Base-by-base conservation (phyloP, 2,888 invertebrate genomes). In the Leptopilina drosophilae region DNA sequence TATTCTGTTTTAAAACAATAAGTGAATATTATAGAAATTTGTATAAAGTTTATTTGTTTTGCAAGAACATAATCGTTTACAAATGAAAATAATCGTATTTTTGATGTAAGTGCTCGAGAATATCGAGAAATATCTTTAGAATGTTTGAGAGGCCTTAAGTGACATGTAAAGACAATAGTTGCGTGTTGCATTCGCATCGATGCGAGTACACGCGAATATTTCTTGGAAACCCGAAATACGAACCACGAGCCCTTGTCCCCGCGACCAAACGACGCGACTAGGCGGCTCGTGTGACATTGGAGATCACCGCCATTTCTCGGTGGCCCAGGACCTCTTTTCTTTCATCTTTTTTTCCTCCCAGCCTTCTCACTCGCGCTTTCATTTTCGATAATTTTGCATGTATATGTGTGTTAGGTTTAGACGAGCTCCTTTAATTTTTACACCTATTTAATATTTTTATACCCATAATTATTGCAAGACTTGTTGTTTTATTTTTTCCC, bases 211-310 rank as follows among this genome's bases (percentile, higher is more conserved):
- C 81, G 84, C 84, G 82, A 87, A 84, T 84, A 84, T 85, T 89
- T 89, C 89, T 88, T 83, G 87, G 89, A 88, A 89, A 87, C 83
- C 87, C 87, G 86, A 89, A 89, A 89, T 88, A 83, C 87, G 89
- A 89, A 89, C 89, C 87, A 89, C 88, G 89, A 89, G 89, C 87
- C 82, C 87, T 82, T 84, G 77, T 80, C 80, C 82, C 82, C 80
- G 77, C 79, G 76, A 79, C 79, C 79, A 81, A 82, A 84, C 79
- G 42, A 64, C 88, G 87, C 86, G 84, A 82, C 84, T 86, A 89
- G 81, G 84, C 88, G 87, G 87, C 84, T 82, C 84, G 87, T 89
- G 89, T 89, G 89, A 89, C 87, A 89, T 87, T 87, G 88, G 88
- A 89, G 88, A 89, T 87, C 85, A 83, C 86, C 86, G 87, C 85